Percentiles rank a stretch among this genome's conserved stretches.
These are phyloP conservation scores for Aspidiotus rigidus DNA, from an alignment of 2,888 invertebrate genomes.

Conservation along the genomic window DNA sequence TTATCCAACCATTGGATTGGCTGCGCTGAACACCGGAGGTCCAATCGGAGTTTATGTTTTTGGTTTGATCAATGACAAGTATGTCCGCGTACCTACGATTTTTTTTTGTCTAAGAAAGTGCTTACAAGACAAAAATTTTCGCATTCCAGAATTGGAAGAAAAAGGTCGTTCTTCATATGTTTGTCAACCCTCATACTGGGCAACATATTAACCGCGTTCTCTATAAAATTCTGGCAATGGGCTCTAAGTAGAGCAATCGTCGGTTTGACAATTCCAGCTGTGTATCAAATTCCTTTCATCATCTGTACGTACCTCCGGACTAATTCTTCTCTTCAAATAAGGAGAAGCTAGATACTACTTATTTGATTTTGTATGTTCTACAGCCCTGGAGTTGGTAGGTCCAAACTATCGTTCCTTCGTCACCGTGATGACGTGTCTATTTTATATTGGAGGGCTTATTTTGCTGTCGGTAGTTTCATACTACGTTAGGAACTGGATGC, in stretches of 20 bases:
- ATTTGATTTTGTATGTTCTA: not conserved
- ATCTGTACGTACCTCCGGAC: conserved; percentile 59
- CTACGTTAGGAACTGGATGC: conserved; percentile 72
- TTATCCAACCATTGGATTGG: conserved; percentile 77
- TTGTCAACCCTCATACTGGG: conserved; percentile 70
- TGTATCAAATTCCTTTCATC: conserved; percentile 90
- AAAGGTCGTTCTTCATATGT: conserved; percentile 76
- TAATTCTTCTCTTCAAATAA: not conserved
- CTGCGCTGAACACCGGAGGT: conserved; percentile 76
- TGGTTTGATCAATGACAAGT: conserved; percentile 71
- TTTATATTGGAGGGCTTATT: conserved; percentile 79
- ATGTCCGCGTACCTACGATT: not conserved
- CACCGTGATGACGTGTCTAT: conserved; percentile 83
- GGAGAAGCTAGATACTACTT: no score
- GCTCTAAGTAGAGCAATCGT: conserved; percentile 68
- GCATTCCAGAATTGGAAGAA: conserved; percentile 60
- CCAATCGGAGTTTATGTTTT: conserved; percentile 84
- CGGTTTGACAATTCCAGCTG: conserved; percentile 83
- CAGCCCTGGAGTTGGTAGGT: conserved; percentile 83
- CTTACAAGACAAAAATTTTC: not conserved
- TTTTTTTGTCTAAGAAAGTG: conserved; percentile 1
- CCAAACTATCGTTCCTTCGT: conserved; percentile 85
- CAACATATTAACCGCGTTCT: conserved; percentile 67
- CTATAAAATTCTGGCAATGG: conserved; percentile 75
- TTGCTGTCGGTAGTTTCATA: conserved; percentile 76